phyloP scores from a whole-genome alignment of 1,140 invertebrate genomes.

The Hypothenemus hampei region DNA sequence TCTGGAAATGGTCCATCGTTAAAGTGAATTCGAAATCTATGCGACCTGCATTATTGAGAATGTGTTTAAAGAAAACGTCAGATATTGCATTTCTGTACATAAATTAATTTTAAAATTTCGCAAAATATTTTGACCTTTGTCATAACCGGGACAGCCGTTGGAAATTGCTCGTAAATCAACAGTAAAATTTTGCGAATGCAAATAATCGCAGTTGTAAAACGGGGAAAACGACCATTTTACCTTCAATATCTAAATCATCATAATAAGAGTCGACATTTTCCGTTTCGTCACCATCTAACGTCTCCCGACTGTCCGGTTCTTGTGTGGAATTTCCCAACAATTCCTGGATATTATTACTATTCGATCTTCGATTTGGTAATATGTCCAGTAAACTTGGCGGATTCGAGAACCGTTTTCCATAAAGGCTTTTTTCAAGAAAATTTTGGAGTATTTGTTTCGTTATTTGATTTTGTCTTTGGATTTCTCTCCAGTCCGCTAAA shows the following conservation, averaged over 20 bases:
- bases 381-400: conserved; percentile 58
- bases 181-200: no score
- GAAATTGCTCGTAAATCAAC: no score
- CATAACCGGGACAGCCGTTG: no score
- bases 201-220: no score
- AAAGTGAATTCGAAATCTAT: no score
- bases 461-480: conserved; percentile 64
- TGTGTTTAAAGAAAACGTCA: no score
- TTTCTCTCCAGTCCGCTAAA: conserved; percentile 50
- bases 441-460: conserved; percentile 66
- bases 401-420: conserved; percentile 49
- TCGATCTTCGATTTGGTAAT: conserved; percentile 44
- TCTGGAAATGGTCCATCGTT: no score
- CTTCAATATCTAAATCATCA: conserved; percentile 41
- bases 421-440: conserved; percentile 60
- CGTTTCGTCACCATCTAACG: conserved; percentile 59
- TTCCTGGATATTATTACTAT: conserved; percentile 39
- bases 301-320: conserved; percentile 40
- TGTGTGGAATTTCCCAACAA: conserved; percentile 34
- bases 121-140: no score
- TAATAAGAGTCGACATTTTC: conserved; percentile 54
- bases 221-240: no score
- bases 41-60: no score
- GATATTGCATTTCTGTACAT: no score
- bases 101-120: no score